Evolutionary conservation across 2,113 vertebrate species (phyloP), one percentile per base, ranked within the genome.

Genomic region (Platichthys flesus): DNA sequence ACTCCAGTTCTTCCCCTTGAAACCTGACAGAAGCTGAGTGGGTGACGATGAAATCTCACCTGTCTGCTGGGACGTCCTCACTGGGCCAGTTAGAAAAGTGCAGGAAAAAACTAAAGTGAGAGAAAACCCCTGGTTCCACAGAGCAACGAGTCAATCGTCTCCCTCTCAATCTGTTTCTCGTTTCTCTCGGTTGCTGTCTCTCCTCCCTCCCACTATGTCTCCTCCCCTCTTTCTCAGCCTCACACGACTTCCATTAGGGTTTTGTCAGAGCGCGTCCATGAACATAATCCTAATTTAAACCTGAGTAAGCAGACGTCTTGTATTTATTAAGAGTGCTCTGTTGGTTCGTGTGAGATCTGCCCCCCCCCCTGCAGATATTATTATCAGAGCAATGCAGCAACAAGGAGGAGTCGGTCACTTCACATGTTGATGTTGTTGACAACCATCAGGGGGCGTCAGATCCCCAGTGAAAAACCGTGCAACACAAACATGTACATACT

Each of bases 151-250:
- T 10, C 16, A 51, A 20, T 18, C 14, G 47, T 51, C 2, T 42
- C 24, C 56, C 57, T 3, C 4, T 4, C 7, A 26, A 77, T 63
- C 72, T 79, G 75, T 65, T 74, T 12, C 14, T 55, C 1, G 37
- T 31, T 3, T 23, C 66, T 37, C 2, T 4, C 26, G 18, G 12
- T 24, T 59, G 21, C 21, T 2, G 12, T 24, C 57, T 40, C 81
- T 71, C 74, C 74, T 67, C 74, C 80, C 21, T 28, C 63, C 2
- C 26, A 54, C 2, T 2, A 8, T 0, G 0, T 37, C 21, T 13
- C n/a, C 35, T 61, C 82, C 77, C 82, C 78, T 74, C 89, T 78
- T 66, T 16, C 8, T 5, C 20, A 56, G n/a, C 9, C 21, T 14
- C 54, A 24, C 54, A 20, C 21, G 8, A 14, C n/a, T 55, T 61